Evolutionary conservation across 2,113 vertebrate genomes (phyloP), one percentile per base, ranked within the genome.

Genomic region (Pomatostomus ruficeps): DNA sequence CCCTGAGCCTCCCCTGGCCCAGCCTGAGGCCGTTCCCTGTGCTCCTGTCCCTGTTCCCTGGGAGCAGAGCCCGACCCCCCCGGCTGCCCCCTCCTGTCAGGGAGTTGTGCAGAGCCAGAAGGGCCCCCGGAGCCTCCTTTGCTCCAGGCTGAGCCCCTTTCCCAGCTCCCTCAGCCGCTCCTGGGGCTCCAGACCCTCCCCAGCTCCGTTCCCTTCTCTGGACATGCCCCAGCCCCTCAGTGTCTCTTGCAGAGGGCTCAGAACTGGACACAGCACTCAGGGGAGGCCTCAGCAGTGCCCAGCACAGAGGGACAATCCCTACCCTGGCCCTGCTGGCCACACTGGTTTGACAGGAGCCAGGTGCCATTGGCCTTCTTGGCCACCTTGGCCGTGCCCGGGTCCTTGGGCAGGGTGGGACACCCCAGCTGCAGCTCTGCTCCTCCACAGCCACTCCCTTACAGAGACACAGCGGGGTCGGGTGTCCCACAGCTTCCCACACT

Each of bases 151-250:
- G 43, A 79, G 49, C 21, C 16, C 29, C 48, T 72, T 61, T 4
- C 43, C 36, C 67, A 57, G 51, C 36, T 73, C 43, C 36, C 33
- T 36, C 51, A 38, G 51, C 22, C 0, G 0, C 26, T 66, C 28
- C 51, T 43, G 65, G 16, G 0, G 33, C 51, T 58, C 36, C 67
- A 73, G 67, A 0, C 7, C 58, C 35, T 51, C 10, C n/a, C 36
- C 59, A 65, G 19, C 43, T 58, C 48, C 0, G 0, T 62, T 40
- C n/a, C 46, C n/a, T 11, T 0, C 40, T 0, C 57, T 29, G 46
- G 20, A 11, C n/a, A 46, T 0, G 0, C 48, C 35, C 45, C 68
- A 59, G 38, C 28, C 46, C 46, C 43, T 51, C 1, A 0, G 0
- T 14, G 52, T 59, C 38, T 23, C 9, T 49, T 22, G 33, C 16